Evolutionary conservation across 2,888 invertebrate genomes (phyloP).

Genomic region (Drosophila rubida): DNA sequence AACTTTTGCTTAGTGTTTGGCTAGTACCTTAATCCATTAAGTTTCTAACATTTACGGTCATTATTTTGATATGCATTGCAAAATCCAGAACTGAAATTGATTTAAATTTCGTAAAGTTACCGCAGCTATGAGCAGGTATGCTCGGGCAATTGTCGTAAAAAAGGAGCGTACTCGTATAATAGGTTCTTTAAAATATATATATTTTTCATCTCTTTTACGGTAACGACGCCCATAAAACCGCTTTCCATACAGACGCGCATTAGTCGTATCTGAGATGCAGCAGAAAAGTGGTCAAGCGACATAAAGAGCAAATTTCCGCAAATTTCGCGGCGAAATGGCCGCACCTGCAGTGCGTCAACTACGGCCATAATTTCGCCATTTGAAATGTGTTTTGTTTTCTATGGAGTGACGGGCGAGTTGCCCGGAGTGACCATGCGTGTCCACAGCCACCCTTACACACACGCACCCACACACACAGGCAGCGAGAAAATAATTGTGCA

Average conservation of each 20-base stretch:
- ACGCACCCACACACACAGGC: slow-evolving; percentile 3
- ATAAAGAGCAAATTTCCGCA: slow-evolving; percentile 30
- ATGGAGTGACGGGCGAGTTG: slow-evolving; percentile 37
- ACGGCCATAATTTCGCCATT: slow-evolving; percentile 47
- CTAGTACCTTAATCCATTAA: too few relatives aligned
- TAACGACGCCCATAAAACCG: slow-evolving; percentile 20
- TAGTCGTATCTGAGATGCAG: slow-evolving; percentile 6
- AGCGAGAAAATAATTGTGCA: slow-evolving; percentile 58
- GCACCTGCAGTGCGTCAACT: slow-evolving; percentile 70
- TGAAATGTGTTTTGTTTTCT: slow-evolving; percentile 46
- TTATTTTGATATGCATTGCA: background rate
- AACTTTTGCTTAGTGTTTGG: too few relatives aligned
- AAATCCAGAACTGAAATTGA: background rate
- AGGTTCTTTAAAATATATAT: slow-evolving; percentile 19
- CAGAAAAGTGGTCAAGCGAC: slow-evolving; percentile 22
- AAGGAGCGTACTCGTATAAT: background rate
- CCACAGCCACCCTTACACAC: slow-evolving; percentile 7
- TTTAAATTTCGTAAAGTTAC: background rate
- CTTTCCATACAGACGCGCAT: slow-evolving; percentile 17
- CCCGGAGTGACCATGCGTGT: slow-evolving; percentile 37
- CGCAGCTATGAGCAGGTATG: background rate
- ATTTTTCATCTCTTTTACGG: background rate
- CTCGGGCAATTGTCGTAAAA: too few relatives aligned
- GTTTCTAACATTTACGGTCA: too few relatives aligned
- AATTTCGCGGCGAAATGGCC: slow-evolving; percentile 45